Evolutionary conservation across 2,888 invertebrate species (phyloP), one percentile per base, ranked within the genome.

Genomic region (Drosophila trichaetosa): DNA sequence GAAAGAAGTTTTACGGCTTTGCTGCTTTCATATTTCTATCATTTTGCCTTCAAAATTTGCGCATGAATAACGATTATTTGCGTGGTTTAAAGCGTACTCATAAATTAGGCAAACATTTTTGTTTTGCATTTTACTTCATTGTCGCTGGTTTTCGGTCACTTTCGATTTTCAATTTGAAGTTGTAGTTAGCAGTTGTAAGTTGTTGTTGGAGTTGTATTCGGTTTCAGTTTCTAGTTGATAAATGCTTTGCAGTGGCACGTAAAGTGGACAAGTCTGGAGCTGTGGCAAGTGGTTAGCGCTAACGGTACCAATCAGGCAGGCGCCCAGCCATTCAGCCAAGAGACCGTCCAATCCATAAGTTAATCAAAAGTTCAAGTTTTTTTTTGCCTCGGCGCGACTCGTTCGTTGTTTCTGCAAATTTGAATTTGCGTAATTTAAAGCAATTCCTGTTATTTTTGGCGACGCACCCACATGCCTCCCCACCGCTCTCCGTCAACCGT

Each of bases 341-440:
- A 13, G 36, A 27, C 27, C 53, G 71, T 72, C 60, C 79, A 69
- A 70, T 65, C 65, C 77, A 82, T 89, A 89, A 89, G 87, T 89
- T 87, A 85, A 89, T 89, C 87, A 87, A 87, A 87, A 89, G 85
- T 87, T 87, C 87, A 85, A 86, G 78, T 80, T 72, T 63, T 69
- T 52, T 56, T 60, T 60, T 69, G 48, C 53, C 53, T 51, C 46
- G 40, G 36, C 46, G 11, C 56, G 42, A 48, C 36, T 67, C 31
- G 60, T 27, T 54, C 27, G 27, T 51, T 67, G 49, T 70, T 38
- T 75, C 54, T 71, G 67, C 64, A 78, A 63, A 74, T 71, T 60
- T 61, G 57, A 72, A 89, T 89, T 87, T 89, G 85, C 86, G 85
- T 86, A 86, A 86, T 83, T 88, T 83, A 86, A 88, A 86, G 85